Evolutionary conservation across 1,140 invertebrate genomes (phyloP).

Genomic region (Diorhabda sublineata): DNA sequence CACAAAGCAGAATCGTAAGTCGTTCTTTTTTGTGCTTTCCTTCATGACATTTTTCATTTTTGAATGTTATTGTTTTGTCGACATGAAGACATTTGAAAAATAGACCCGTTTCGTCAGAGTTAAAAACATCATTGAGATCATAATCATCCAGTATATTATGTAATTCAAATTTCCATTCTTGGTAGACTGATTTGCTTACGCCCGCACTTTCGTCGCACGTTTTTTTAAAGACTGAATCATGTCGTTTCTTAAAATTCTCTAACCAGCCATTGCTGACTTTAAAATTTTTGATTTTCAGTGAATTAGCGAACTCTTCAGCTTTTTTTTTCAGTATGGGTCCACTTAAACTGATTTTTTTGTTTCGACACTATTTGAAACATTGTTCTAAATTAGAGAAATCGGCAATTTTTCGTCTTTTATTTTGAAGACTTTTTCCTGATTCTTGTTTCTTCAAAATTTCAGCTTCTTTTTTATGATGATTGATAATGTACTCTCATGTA

Average conservation of each 20-base stretch:
- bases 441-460: no score
- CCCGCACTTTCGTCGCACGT: no score
- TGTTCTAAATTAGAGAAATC: not conserved
- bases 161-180: no score
- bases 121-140: constrained; percentile 8
- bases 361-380: not conserved
- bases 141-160: not conserved
- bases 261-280: no score
- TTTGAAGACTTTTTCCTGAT: not conserved
- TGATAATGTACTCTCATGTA: not conserved
- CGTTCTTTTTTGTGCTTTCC: constrained; percentile 10
- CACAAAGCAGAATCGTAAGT: not conserved
- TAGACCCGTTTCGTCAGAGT: constrained; percentile 12
- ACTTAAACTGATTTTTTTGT: not conserved
- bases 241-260: no score
- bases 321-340: not conserved
- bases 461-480: no score
- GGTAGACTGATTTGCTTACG: no score
- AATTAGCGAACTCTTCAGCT: not conserved
- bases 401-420: not conserved
- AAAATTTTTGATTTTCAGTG: not conserved
- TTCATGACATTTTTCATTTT: constrained; percentile 11
- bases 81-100: constrained; percentile 11
- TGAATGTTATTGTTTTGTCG: constrained; percentile 12
- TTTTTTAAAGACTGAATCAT: no score